phyloP scores from a whole-genome alignment of 2,888 invertebrate species.

The Eupithecia insigniata region DNA sequence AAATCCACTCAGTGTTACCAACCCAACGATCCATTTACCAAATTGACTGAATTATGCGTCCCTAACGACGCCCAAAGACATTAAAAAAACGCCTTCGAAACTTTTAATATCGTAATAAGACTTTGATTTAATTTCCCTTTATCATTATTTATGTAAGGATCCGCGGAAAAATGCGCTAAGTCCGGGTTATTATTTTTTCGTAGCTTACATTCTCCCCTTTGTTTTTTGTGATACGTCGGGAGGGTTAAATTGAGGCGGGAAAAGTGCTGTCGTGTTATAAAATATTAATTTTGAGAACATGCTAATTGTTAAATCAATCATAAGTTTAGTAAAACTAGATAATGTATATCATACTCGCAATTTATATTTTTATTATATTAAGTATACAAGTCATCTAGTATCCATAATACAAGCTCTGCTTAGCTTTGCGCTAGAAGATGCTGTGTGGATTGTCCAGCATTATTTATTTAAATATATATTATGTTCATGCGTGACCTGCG shows the following conservation, averaged over 20 bases:
- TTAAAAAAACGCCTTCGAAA: conserved; percentile 79
- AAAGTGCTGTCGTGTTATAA: not conserved
- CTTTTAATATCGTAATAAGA: conserved; percentile 84
- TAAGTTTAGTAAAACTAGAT: not conserved
- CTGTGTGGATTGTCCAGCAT: too few species aligned
- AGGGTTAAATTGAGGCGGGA: conserved; percentile 52
- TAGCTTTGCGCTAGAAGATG: too few species aligned
- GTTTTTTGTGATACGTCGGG: conserved; percentile 52
- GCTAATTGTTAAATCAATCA: conserved; percentile 2
- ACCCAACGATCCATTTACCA: conserved; percentile 72
- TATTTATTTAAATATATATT: too few species aligned
- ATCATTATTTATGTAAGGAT: conserved; percentile 83
- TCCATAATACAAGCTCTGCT: too few species aligned
- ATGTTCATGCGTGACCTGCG: too few species aligned
- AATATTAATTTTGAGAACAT: not conserved
- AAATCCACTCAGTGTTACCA: conserved; percentile 8
- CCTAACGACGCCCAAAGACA: conserved; percentile 76
- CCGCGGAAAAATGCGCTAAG: conserved; percentile 77
- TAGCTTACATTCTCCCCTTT: conserved; percentile 64
- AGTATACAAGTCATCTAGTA: too few species aligned
- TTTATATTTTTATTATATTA: too few species aligned
- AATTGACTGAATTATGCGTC: conserved; percentile 82
- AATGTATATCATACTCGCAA: too few species aligned
- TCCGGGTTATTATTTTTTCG: conserved; percentile 75
- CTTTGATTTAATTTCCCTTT: conserved; percentile 84